phyloP scores from a whole-genome alignment of 2,888 invertebrate genomes.

The Idaea straminata region DNA sequence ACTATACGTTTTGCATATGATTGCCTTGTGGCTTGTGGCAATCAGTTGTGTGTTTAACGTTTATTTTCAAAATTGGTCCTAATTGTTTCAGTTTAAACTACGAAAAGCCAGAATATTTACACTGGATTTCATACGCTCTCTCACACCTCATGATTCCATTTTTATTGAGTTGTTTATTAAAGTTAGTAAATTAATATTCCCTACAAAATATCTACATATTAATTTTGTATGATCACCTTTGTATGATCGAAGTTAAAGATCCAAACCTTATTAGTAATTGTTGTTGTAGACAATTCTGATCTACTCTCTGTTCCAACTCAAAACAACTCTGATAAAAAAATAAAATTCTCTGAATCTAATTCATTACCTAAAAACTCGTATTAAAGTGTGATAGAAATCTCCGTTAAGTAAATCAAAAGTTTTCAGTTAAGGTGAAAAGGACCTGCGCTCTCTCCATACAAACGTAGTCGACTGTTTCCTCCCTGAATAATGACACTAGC shows the following conservation, averaged over 20 bases:
- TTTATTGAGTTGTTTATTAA: neutral
- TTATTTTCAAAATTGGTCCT: neutral
- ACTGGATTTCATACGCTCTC: neutral
- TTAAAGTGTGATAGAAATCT: neutral
- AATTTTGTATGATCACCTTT: no score
- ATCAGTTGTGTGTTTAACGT: neutral
- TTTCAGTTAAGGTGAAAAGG: neutral
- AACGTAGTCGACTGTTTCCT: no score
- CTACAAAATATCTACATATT: no score
- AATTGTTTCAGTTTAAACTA: neutral
- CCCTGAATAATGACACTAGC: no score
- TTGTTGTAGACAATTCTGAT: no score
- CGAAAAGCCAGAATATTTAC: neutral
- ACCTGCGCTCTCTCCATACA: no score
- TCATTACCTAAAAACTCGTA: neutral
- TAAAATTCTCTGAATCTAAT: no score
- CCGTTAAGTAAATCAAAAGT: neutral
- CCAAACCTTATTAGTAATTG: no score
- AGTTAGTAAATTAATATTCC: no score
- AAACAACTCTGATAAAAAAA: no score
- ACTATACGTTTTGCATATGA: neutral
- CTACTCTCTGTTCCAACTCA: no score
- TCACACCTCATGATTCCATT: neutral
- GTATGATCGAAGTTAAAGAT: no score
- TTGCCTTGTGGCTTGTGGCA: neutral